Evolutionary conservation across 2,888 invertebrate genomes (phyloP).

Genomic region (Plebejus melissa): DNA sequence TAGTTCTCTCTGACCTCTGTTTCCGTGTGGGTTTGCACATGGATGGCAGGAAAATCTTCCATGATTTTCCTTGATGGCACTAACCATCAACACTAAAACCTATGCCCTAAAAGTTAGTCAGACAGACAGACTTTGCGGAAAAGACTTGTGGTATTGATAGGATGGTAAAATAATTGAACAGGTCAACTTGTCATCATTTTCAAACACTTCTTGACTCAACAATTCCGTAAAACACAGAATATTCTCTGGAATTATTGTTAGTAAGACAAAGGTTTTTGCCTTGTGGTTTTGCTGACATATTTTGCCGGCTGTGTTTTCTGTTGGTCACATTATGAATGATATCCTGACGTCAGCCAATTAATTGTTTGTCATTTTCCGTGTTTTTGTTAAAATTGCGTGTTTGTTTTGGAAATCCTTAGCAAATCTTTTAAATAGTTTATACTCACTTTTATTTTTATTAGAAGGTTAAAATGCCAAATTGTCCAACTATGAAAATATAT

Average conservation of each 20-base stretch:
- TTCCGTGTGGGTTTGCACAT: too few species aligned
- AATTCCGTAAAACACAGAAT: constrained; percentile 5
- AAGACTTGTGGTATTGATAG: neutral
- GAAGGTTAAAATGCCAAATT: neutral
- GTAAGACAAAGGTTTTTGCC: neutral
- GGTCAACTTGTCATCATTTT: neutral
- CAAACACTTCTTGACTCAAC: neutral
- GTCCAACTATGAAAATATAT: too few species aligned
- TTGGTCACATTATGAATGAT: neutral
- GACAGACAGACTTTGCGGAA: neutral
- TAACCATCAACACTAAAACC: neutral
- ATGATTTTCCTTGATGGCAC: too few species aligned
- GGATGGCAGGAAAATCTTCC: too few species aligned
- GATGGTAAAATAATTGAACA: neutral
- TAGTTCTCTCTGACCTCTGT: too few species aligned
- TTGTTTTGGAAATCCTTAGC: neutral
- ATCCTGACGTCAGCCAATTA: constrained; percentile 23
- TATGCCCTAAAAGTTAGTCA: neutral
- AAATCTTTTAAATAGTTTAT: too few species aligned
- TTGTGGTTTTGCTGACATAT: neutral
- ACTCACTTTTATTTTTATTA: neutral
- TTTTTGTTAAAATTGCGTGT: constrained; percentile 19
- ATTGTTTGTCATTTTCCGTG: neutral
- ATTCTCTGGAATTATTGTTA: neutral
- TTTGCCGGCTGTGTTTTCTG: constrained; percentile 5